Base-by-base conservation (phyloP, 1,140 invertebrate species). In the Pissodes strobi region DNA sequence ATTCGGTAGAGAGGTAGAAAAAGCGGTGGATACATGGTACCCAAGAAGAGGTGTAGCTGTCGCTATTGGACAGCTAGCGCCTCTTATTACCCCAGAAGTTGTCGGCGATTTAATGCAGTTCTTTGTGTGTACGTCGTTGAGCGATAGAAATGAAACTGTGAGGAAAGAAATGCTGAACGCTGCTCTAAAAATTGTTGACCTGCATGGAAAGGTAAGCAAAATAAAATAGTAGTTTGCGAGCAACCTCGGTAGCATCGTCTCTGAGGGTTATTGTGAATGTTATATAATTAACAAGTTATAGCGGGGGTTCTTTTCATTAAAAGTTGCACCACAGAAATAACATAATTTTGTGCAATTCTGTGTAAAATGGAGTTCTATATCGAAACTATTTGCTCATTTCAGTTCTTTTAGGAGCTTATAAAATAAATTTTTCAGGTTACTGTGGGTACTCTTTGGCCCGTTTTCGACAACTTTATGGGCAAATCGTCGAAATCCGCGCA, bases 101-200 rank as follows among this genome's bases (percentile, higher is more conserved):
- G 87, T 97, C 30, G 83, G 86, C 8, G 79, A 80, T 39, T 81
- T 94, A 5, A 87, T 95, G 57, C 83, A 87, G 64, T 93, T 92
- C 81, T 94, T 96, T 78, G 94, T 99, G 8, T 85, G 89, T 0
- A 86, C 87, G 45, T 94, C 92, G 1, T 82, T 99, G 2, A 89
- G 89, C 2, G 97, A 99, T 81, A 83, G 94, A 15, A 86, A 89
- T 76, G 84, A 88, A 65, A 82, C 85, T 13, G 97, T 99, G 2
- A 83, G 94, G 25, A 96, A 95, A 82, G 87, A 93, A 76, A 98
- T 99, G 95, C 82, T 98, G 43, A 89, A 89, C 62, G 94, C 96
- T 23, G 95, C 95, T n/a, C 84, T 98, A 61, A 89, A 88, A 51
- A 86, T 93, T 51, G 91, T 99, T 1, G 91, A 97, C 78, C 80